These are phyloP conservation scores for Thaleichthys pacificus DNA, from an alignment of 2,797 vertebrate genomes.

Conservation along the genomic window DNA sequence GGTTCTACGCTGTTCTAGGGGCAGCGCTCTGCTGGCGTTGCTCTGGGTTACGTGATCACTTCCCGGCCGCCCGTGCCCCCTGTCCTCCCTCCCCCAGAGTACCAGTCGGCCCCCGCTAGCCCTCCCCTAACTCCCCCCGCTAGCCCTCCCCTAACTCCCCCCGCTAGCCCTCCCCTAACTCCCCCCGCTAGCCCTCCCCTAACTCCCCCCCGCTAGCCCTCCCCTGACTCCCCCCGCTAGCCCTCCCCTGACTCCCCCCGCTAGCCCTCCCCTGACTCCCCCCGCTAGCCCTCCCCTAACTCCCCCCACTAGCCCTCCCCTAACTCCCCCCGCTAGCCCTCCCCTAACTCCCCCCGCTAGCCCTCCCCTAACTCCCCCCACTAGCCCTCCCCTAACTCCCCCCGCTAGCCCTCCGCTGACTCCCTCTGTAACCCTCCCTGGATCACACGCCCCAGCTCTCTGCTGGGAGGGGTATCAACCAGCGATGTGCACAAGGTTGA, in stretches of 20 bases:
- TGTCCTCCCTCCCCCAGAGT: conserved; percentile 18
- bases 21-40: too few species aligned
- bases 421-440: conserved; percentile 42
- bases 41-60: conserved; percentile 29
- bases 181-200: too few species aligned
- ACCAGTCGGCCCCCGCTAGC: conserved; percentile 54
- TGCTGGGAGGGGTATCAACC: conserved; percentile 37
- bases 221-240: too few species aligned
- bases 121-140: conserved; percentile 53
- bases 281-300: too few species aligned
- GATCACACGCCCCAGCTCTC: conserved; percentile 58
- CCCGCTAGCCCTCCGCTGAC: not conserved
- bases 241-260: too few species aligned
- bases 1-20: conserved; percentile 13
- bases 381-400: conserved; percentile 37
- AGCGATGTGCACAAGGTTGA: conserved; percentile 40
- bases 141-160: too few species aligned
- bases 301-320: too few species aligned
- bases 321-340: too few species aligned
- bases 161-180: too few species aligned
- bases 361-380: conserved; percentile 1
- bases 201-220: too few species aligned
- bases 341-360: too few species aligned
- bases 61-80: conserved; percentile 40
- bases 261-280: too few species aligned